Evolutionary conservation across 2,888 invertebrate species (phyloP), one percentile per base, ranked within the genome.

Genomic region (Tribolium freemani): DNA sequence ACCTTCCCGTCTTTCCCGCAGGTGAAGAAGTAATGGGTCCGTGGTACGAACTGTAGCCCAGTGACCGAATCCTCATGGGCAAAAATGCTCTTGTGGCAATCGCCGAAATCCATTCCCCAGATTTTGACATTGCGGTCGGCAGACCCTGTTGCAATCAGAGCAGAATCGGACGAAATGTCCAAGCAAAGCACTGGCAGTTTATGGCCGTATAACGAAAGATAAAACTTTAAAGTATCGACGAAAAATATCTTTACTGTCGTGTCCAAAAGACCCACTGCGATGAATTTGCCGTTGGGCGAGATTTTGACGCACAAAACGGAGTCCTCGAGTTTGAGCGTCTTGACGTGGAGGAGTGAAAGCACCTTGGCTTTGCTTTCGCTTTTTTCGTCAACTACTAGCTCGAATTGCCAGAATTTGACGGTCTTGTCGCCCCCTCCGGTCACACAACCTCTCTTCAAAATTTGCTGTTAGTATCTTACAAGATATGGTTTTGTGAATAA

Each of bases 41-140:
- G 92, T 0, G 96, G 94, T 13, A 98, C 92, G 84, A 99, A 99
- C 81, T 93, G 92, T 31, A 99, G 85, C 31, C 94, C 91, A 71
- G 96, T 97, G 6, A 99, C 92, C 0, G 97, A 95, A 86, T 98
- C 97, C 81, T 98, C 97, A 86, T 99, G 99, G 0, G 98, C 98
- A 86, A 98, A 96, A 78, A 99, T 90, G 0, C 97, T 97, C 82
- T 92, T 92, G 87, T 97, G 98, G 80, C 98, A 98, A 86, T 99
- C 98, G n/a, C 99, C 99, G 85, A 97, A 99, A 87, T 99, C 98
- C 87, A 99, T 90, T 38, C 99, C 99, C 99, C 99, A 99, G 74
- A 99, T 93, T 88, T 98, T 98, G 26, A 99, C 91, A 85, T 96
- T 98, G 46, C 97, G 91, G 88, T 99, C 99, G 0, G 95, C 95